Conservation (phyloP, 2,113 vertebrate species). For the Morone saxatilis region DNA sequence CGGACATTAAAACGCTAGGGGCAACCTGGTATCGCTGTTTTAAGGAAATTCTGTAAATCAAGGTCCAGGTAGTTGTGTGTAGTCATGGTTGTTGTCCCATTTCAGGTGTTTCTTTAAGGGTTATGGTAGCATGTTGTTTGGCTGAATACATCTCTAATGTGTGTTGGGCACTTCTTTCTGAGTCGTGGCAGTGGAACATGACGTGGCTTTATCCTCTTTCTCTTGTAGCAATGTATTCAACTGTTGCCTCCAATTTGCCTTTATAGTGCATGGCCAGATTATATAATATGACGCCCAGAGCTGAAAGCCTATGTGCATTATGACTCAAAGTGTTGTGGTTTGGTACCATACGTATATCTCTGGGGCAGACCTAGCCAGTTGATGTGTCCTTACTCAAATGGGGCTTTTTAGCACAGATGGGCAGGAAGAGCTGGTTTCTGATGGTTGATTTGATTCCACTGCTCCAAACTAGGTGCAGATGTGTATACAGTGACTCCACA, state of each 20-base stretch:
- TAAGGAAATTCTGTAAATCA: slow-evolving; percentile 36
- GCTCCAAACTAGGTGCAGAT: neutral
- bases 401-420: neutral
- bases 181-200: slow-evolving; percentile 33
- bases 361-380: slow-evolving; percentile 8
- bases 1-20: neutral
- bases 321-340: slow-evolving; percentile 54
- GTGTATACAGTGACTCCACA: neutral
- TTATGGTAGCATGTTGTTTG: slow-evolving; percentile 31
- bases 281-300: slow-evolving; percentile 19
- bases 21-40: slow-evolving; percentile 26
- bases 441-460: slow-evolving; percentile 5
- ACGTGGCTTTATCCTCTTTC: slow-evolving; percentile 58
- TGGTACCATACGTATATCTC: slow-evolving; percentile 30
- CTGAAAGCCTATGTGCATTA: slow-evolving; percentile 28
- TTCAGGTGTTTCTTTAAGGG: slow-evolving; percentile 49
- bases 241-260: slow-evolving; percentile 68
- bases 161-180: slow-evolving; percentile 17
- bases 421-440: neutral
- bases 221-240: slow-evolving; percentile 70
- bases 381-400: slow-evolving; percentile 11
- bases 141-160: slow-evolving; percentile 15
- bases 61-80: slow-evolving; percentile 27
- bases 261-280: slow-evolving; percentile 61
- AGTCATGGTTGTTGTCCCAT: slow-evolving; percentile 33